A percentile compares a stretch with the other conserved stretches of the same genome.
Conservation (phyloP, 1,140 invertebrate genomes). For the Diachasma alloeum region DNA sequence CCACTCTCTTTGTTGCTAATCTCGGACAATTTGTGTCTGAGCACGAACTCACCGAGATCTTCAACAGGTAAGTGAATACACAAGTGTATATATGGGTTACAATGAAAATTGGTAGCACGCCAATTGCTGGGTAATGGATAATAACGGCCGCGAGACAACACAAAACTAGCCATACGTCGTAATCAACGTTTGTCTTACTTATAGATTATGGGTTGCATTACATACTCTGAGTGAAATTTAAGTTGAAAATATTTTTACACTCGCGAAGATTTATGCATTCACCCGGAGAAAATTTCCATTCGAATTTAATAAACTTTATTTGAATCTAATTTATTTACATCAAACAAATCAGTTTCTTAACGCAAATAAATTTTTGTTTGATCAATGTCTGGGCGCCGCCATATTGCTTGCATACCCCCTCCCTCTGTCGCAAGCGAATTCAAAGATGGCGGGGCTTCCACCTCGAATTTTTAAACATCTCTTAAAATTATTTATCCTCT, state of each 20-base stretch:
- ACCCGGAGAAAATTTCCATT: no score
- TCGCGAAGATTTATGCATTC: not conserved
- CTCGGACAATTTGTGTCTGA: slow-evolving; percentile 95
- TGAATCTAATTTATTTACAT: no score
- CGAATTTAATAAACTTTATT: no score
- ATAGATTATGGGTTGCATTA: not conserved
- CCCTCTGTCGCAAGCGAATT: no score
- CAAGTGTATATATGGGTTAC: not conserved
- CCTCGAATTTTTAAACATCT: no score
- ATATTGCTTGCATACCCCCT: no score
- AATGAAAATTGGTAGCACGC: not conserved
- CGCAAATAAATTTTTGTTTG: no score
- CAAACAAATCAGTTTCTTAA: no score
- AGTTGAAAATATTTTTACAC: not conserved
- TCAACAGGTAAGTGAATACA: slow-evolving; percentile 84
- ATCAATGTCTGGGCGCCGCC: no score
- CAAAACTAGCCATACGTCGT: not conserved
- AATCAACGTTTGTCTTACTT: not conserved
- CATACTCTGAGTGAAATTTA: not conserved
- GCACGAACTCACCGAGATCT: slow-evolving; percentile 97
- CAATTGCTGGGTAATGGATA: not conserved
- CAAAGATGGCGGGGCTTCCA: no score
- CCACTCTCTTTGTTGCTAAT: slow-evolving; percentile 97
- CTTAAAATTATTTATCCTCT: no score
- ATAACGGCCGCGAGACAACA: not conserved